Percentiles rank a stretch among this genome's conserved stretches.
Evolutionary conservation across 30 jellyfish, hydroid and myxozoan species (phyloP).

Genomic region (Hydra vulgaris): DNA sequence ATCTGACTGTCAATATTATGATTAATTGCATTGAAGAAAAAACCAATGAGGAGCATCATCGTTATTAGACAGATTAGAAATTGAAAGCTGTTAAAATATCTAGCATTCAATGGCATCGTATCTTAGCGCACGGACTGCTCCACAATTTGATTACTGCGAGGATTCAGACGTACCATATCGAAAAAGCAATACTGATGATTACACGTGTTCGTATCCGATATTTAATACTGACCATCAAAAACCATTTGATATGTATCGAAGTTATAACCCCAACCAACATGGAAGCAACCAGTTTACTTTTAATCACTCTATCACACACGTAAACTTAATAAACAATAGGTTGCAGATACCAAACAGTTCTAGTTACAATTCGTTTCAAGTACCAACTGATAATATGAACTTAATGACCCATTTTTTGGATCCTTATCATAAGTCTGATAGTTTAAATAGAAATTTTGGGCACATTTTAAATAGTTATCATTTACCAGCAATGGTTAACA

Average conservation of each 20-base stretch:
- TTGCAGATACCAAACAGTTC: slow-evolving; percentile 16
- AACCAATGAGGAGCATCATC: background rate
- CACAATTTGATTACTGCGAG: background rate
- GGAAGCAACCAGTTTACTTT: slow-evolving; percentile 21
- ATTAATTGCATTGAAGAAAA: background rate
- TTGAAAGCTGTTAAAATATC: background rate
- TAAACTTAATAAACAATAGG: slow-evolving; percentile 20
- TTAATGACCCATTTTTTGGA: background rate
- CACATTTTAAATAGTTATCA: slow-evolving; percentile 9
- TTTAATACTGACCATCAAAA: slow-evolving; percentile 17
- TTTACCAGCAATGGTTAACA: slow-evolving; percentile 16
- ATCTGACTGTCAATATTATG: background rate
- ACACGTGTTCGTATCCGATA: slow-evolving; percentile 3
- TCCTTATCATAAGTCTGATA: slow-evolving; percentile 10
- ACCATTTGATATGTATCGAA: background rate
- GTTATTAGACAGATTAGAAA: background rate
- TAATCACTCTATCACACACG: slow-evolving; percentile 23
- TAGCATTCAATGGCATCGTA: background rate
- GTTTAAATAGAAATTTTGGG: background rate
- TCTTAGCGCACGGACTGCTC: background rate
- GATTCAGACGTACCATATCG: slow-evolving; percentile 16
- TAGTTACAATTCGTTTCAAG: background rate
- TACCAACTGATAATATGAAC: background rate
- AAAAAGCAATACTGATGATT: slow-evolving; percentile 10
- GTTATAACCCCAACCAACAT: background rate